Conservation (phyloP, 2,113 vertebrate species). For the Plecturocebus donacophilus region DNA sequence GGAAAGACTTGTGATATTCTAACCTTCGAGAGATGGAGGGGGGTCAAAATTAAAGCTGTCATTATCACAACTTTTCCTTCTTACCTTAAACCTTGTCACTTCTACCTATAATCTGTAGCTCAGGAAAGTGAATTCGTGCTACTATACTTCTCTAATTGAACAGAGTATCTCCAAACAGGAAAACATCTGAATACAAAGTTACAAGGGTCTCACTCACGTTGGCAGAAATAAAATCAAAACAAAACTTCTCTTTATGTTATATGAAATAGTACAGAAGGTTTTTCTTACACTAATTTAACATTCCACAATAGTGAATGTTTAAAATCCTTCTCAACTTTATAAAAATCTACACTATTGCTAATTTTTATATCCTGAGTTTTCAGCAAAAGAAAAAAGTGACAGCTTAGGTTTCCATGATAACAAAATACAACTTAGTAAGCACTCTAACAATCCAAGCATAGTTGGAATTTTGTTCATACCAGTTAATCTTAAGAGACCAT, state of each 20-base stretch:
- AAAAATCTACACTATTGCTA: conserved; percentile 14
- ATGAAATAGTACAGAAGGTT: not conserved
- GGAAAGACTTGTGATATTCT: not conserved
- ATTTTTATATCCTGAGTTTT: not conserved
- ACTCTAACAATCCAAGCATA: not conserved
- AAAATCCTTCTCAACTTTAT: conserved; percentile 38
- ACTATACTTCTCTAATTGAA: not conserved
- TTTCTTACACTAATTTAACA: conserved; percentile 13
- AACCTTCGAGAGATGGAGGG: not conserved
- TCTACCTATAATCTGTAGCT: not conserved
- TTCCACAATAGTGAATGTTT: conserved; percentile 30
- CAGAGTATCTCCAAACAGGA: not conserved
- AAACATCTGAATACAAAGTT: not conserved
- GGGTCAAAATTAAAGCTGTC: not conserved
- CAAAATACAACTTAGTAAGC: conserved; percentile 14
- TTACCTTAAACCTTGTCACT: not conserved
- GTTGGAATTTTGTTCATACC: not conserved
- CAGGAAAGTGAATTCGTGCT: not conserved
- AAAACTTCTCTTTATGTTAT: not conserved
- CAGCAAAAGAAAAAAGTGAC: not conserved
- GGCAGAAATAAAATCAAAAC: conserved; percentile 27
- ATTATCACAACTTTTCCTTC: not conserved
- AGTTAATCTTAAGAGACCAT: not conserved
- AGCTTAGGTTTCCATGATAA: conserved; percentile 36
- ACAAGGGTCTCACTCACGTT: not conserved